These are phyloP conservation scores for Hipparchia sbordonii DNA, from an alignment of 2,888 invertebrate genomes.

Conservation along the genomic window DNA sequence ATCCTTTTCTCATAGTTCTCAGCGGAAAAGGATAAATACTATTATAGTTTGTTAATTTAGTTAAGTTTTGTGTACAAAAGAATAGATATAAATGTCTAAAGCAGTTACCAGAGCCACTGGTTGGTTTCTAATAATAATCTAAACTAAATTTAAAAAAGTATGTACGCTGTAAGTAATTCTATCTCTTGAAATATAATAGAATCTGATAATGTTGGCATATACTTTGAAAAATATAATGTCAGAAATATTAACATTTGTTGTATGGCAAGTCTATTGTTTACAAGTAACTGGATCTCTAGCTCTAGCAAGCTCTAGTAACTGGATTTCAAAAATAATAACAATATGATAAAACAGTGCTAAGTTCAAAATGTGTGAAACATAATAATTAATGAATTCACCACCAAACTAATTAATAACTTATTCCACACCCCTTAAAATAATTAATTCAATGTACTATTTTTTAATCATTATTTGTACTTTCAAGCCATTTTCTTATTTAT, in stretches of 20 bases:
- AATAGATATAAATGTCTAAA: neutral
- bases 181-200: too few relatives aligned
- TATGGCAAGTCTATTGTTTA: too few relatives aligned
- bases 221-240: too few relatives aligned
- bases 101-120: too few relatives aligned
- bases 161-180: too few relatives aligned
- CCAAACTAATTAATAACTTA: neutral
- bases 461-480: conserved; percentile 10
- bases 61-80: neutral
- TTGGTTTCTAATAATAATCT: too few relatives aligned
- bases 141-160: too few relatives aligned
- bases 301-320: neutral
- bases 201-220: too few relatives aligned
- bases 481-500: neutral
- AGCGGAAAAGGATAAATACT: neutral
- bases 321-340: neutral
- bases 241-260: too few relatives aligned
- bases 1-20: neutral
- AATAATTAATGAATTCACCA: neutral
- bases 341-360: neutral
- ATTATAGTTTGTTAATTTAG: too few relatives aligned
- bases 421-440: conserved; percentile 3
- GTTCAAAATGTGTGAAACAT: neutral
- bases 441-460: neutral
- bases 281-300: too few relatives aligned